Conservation (phyloP, 2,888 invertebrate genomes). For the Lagria hirta region DNA sequence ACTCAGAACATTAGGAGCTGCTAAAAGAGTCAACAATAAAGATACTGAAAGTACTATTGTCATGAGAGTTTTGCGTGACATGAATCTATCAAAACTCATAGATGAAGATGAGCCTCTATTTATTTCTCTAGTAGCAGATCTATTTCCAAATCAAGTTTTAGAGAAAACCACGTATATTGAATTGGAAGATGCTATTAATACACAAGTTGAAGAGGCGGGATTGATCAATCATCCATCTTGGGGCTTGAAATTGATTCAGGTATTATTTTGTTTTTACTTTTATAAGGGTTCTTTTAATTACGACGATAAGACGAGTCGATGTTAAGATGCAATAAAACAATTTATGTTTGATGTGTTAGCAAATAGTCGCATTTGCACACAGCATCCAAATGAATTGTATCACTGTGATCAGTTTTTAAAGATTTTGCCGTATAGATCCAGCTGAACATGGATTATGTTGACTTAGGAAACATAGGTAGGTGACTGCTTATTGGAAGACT, state of each 20-base stretch:
- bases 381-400: too few species aligned
- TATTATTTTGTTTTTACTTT: too few species aligned
- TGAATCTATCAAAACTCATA: conserved; percentile 96
- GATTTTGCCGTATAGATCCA: too few species aligned
- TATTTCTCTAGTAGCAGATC: conserved; percentile 90
- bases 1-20: conserved; percentile 86
- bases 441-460: too few species aligned
- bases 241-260: conserved; percentile 91
- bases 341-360: conserved; percentile 14
- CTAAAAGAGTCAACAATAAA: conserved; percentile 86
- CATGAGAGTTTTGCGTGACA: conserved; percentile 94
- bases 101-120: conserved; percentile 98
- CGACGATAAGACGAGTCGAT: too few species aligned
- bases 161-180: conserved; percentile 91
- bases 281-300: too few species aligned
- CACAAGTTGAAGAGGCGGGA: conserved; percentile 78
- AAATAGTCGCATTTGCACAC: neutral
- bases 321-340: too few species aligned
- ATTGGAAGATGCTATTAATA: conserved; percentile 82
- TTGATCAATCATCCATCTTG: conserved; percentile 92
- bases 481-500: too few species aligned
- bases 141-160: conserved; percentile 91
- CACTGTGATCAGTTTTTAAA: too few species aligned
- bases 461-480: too few species aligned
- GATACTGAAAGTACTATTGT: conserved; percentile 95